Evolutionary conservation across 2,113 vertebrate genomes (phyloP), one percentile per base, ranked within the genome.

Genomic region (Amphiprion ocellaris): DNA sequence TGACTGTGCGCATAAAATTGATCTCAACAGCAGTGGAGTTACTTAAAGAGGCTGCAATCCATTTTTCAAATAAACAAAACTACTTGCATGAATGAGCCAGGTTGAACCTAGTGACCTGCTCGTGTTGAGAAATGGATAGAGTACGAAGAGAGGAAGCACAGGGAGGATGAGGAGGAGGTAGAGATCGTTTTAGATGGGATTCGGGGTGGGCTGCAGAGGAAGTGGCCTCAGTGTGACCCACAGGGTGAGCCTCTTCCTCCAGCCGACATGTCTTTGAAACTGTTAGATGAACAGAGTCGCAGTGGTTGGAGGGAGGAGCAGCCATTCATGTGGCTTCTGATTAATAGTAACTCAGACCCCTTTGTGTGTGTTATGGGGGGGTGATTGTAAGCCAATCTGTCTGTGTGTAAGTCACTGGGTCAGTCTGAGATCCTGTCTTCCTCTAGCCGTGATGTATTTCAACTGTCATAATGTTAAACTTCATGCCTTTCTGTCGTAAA

Each of bases 221-320:
- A 92, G 82, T 90, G 91, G 78, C 90, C 92, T 81, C 70, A n/a
- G 50, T 62, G 19, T 90, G 89, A 92, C 89, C 91, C 83, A 65
- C 55, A 50, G 68, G 39, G 65, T 44, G 74, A 80, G 69, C 62
- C 75, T 79, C 86, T 86, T 84, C 78, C 83, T 87, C 68, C 30
- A 50, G 52, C 86, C 23, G 30, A 69, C 75, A 70, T 21, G 76
- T 73, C 89, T 86, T 88, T 92, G 89, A 92, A 92, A 92, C 84
- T 79, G 79, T 55, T 50, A 78, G 82, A 90, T 71, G 79, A 85
- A 85, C 82, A 4, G 67, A 85, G 78, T 66, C n/a, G 4, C 65
- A 12, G 76, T 69, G 54, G 73, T 69, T 46, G 44, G 87, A 83
- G 75, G 85, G 84, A 82, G 88, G 82, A 59, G 74, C 66, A 60